Base-by-base conservation (phyloP, 2,113 vertebrate genomes). In the Gavialis gangeticus region DNA sequence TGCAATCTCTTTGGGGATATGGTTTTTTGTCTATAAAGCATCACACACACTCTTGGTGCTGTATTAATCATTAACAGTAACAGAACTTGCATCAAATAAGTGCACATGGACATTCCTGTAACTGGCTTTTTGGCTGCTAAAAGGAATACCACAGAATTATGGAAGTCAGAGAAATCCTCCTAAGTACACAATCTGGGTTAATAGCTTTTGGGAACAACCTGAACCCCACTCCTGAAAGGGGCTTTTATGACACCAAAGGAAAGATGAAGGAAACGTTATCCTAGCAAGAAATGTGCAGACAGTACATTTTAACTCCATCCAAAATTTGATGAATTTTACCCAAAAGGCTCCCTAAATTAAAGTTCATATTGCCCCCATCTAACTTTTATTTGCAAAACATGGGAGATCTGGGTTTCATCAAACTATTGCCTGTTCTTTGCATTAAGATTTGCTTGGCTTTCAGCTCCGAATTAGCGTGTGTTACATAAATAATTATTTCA, bases 21-120 rank as follows among this genome's bases (percentile, higher is more conserved):
- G 87, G 85, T 30, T 82, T 95, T 95, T 73, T 91, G 88, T 80
- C 87, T 84, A 56, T 96, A 97, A 97, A 96, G 91, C 58, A 82
- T 34, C 89, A 37, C 22, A 62, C 90, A 86, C 96, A 95, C 3
- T 34, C 92, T 66, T 0, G 2, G 89, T 3, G 54, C 89, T 92
- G 77, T 94, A 89, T 89, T 95, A 97, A 91, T 97, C 93, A 96
- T 97, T 94, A 94, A 95, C 87, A 93, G 87, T 89, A 96, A 91
- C 92, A 97, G 81, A 89, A 85, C 79, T 95, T 82, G 24, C 92
- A 93, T 24, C 73, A 76, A 91, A 94, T 90, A 54, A 85, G 82
- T 54, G 59, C 93, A 2, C 82, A 3, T 9, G 92, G 92, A 95
- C 94, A 91, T 88, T 91, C 4, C 10, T 85, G 85, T 75, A 58